Evolutionary conservation across 2,888 invertebrate genomes (phyloP), one percentile per base, ranked within the genome.

Genomic region (Nesidiocoris tenuis): DNA sequence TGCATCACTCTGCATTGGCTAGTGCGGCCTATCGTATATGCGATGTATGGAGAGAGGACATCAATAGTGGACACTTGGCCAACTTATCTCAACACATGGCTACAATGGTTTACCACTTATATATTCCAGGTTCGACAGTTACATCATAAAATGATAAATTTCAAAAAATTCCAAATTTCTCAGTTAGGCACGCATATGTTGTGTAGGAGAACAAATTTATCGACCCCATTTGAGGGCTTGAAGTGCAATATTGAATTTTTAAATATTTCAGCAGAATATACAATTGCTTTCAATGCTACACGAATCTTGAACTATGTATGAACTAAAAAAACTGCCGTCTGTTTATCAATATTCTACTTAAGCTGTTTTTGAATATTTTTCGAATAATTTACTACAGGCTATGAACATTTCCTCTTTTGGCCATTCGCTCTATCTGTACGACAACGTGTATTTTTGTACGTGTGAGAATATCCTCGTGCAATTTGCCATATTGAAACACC

Each of bases 21-120:
- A 7, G 39, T 57, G 1, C 66, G 76, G 9, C 77, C 77, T 1
- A 12, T 77, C 12, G 25, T 76, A 3, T 23, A 76, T 18, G 75
- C 75, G 1, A 19, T 77, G 16, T 74, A 25, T 19, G 70, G 74
- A 0, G 65, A 74, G 21, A 76, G 72, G 39, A 68, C 77, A 2
- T 61, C 74, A 5, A 77, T 77, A 3, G 74, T 77, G 3, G 68
- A 68, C 61, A 76, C 74, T 0, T 77, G 76, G 76, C 77, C 77
- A 19, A 24, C 61, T 7, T 76, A 74, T 12, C 61, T 76, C 5
- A 76, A 77, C 22, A 74, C 68, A 1, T 77, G 77, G 77, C 22
- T 57, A 5, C 63, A 70, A 21, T 76, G 76, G 64, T 68, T 68
- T 22, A 12, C 65, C 9, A 76, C 77, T 25, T 77, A 76, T 19